Evolutionary conservation across 2,113 vertebrate genomes (phyloP).

Genomic region (Oophaga pumilio): DNA sequence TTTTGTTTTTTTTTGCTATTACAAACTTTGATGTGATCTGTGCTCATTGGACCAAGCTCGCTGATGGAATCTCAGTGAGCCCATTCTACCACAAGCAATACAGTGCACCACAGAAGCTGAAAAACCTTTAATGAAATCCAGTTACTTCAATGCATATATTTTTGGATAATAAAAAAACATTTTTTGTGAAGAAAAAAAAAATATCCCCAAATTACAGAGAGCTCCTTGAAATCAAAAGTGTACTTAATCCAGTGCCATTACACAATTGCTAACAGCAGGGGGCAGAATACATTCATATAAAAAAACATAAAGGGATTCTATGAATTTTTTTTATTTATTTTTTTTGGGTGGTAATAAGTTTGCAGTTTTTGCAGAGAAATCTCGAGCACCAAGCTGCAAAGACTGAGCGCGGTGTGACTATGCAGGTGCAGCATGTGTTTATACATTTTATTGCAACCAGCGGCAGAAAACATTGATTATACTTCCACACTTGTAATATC

Average conservation of each 20-base stretch:
- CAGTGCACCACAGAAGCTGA: too few relatives aligned
- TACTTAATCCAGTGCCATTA: neutral
- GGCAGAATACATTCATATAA: neutral
- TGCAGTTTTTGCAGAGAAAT: neutral
- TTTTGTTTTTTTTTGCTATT: too few relatives aligned
- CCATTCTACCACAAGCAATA: too few relatives aligned
- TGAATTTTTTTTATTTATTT: neutral
- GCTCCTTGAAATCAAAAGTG: too few relatives aligned
- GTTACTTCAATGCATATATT: too few relatives aligned
- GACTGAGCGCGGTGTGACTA: neutral
- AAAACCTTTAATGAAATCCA: too few relatives aligned
- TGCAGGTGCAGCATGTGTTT: neutral
- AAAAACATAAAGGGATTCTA: neutral
- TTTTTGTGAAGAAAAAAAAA: too few relatives aligned
- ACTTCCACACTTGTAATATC: neutral
- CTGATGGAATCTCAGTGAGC: too few relatives aligned
- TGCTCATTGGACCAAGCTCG: too few relatives aligned
- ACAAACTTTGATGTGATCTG: too few relatives aligned
- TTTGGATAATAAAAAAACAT: too few relatives aligned
- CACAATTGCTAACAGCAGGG: slow-evolving; percentile 8
- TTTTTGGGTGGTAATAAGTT: neutral
- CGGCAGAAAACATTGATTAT: neutral
- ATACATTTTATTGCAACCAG: neutral
- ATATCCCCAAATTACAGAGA: too few relatives aligned
- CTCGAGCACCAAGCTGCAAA: neutral